Percentiles rank a stretch among this genome's conserved stretches.
phyloP scores from a whole-genome alignment of 2,113 vertebrate genomes.

The Tringa solitaria region DNA sequence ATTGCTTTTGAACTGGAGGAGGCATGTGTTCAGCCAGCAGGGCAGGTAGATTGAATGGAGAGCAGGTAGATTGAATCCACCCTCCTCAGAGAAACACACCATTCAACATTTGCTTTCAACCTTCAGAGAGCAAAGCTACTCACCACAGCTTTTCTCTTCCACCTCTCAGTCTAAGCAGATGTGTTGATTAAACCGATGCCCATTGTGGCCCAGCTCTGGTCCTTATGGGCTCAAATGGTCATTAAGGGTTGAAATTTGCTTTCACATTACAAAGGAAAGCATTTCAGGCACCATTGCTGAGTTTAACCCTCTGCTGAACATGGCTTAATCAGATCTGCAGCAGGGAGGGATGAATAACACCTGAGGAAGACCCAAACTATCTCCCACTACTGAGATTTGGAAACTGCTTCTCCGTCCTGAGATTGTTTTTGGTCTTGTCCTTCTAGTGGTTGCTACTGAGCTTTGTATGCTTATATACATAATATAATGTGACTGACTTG shows the following conservation, averaged over 20 bases:
- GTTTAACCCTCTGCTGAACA: not conserved
- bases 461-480: not conserved
- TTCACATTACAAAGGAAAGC: not conserved
- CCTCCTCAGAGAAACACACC: not conserved
- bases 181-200: not conserved
- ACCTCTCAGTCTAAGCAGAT: not conserved
- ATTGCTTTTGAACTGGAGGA: not conserved
- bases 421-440: not conserved
- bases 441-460: not conserved
- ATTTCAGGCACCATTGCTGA: not conserved
- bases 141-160: not conserved
- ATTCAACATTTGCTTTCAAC: accelerated
- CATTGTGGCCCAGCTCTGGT: not conserved
- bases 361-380: not conserved
- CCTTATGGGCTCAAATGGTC: not conserved
- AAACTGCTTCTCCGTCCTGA: not conserved
- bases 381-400: not conserved
- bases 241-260: not conserved
- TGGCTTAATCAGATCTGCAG: not conserved
- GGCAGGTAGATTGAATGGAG: not conserved
- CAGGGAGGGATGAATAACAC: not conserved
- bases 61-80: not conserved
- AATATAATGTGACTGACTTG: not conserved
- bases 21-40: accelerated
- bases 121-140: not conserved